These are phyloP conservation scores for Philaethria dido DNA, from an alignment of 2,888 invertebrate genomes.

Conservation along the genomic window DNA sequence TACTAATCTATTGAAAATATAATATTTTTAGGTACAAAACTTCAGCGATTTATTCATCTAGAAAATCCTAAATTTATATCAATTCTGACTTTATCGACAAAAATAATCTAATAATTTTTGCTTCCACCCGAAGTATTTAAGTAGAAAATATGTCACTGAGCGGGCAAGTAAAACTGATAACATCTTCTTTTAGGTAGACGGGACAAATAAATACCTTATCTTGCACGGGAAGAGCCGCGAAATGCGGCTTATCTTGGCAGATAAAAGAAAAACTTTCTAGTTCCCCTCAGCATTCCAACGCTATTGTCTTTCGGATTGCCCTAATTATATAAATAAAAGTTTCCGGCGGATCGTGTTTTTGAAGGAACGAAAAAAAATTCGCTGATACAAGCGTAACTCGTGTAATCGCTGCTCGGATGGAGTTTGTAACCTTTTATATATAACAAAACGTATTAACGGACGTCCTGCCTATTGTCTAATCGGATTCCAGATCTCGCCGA, in stretches of 20 bases:
- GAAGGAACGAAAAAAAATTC: conserved; percentile 29
- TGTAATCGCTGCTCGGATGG: conserved; percentile 36
- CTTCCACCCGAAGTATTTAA: conserved; percentile 11
- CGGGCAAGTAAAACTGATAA: conserved; percentile 47
- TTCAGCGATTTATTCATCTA: neutral
- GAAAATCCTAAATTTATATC: neutral
- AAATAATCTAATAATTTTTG: conserved; percentile 8
- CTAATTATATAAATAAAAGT: conserved; percentile 47
- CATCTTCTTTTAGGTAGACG: conserved; percentile 51
- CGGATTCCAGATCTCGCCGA: conserved; percentile 38
- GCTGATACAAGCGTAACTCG: conserved; percentile 35
- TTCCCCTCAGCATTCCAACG: conserved; percentile 43
- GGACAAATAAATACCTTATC: conserved; percentile 74
- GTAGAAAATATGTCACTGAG: conserved; percentile 18
- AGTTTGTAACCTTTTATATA: conserved; percentile 31
- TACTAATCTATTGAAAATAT: neutral
- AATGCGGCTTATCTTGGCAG: conserved; percentile 47
- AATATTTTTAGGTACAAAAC: neutral
- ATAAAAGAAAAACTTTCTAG: conserved; percentile 47
- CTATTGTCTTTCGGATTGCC: conserved; percentile 45
- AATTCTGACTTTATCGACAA: neutral
- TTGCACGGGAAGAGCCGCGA: conserved; percentile 57
- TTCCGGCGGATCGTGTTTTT: conserved; percentile 35
- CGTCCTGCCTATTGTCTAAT: conserved; percentile 43
- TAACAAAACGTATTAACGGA: conserved; percentile 40